Base-by-base conservation (phyloP, 2,888 invertebrate genomes). In the Idaea biselata region DNA sequence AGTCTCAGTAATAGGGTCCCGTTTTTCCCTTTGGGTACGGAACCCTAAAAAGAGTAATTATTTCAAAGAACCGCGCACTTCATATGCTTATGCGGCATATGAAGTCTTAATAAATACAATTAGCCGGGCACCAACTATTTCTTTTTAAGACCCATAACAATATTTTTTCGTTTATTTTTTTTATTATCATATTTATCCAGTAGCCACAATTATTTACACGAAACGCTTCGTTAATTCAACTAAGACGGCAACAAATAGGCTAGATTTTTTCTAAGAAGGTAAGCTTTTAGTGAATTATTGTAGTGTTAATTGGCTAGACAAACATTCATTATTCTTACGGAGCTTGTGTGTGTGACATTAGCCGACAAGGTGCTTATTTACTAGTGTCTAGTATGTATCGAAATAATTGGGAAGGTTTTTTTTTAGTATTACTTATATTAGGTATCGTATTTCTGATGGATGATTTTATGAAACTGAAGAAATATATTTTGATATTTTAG, bases 371-470 rank as follows among this genome's bases (percentile, higher is more conserved):
- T 44, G 14, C 44, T 44, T 44, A 25, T 25, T 44, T 14, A 14
- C 44, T 68, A 73, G 66, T 44, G 11, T 44, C 44, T 25, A 25
- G 25, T 25, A 25, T 25, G 25, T 25, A 25, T 25, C 1, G 25
- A 25, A 25, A 25, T 25, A 25, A 25, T 25, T 25, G 25, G 25
- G 25, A 25, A 25, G 25, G 5, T 25, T 25, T 25, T 25, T n/a
- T n/a, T n/a, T n/a, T n/a, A n/a, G n/a, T n/a, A n/a, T n/a, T n/a
- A n/a, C n/a, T n/a, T n/a, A n/a, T n/a, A n/a, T n/a, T n/a, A n/a
- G n/a, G n/a, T n/a, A n/a, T n/a, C n/a, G n/a, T n/a, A n/a, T n/a
- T n/a, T n/a, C n/a, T n/a, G n/a, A n/a, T n/a, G n/a, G n/a, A n/a
- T n/a, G n/a, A n/a, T n/a, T n/a, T n/a, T n/a, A n/a, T n/a, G n/a